Conservation (phyloP, 2,113 vertebrate species). For the Mugil cephalus region DNA sequence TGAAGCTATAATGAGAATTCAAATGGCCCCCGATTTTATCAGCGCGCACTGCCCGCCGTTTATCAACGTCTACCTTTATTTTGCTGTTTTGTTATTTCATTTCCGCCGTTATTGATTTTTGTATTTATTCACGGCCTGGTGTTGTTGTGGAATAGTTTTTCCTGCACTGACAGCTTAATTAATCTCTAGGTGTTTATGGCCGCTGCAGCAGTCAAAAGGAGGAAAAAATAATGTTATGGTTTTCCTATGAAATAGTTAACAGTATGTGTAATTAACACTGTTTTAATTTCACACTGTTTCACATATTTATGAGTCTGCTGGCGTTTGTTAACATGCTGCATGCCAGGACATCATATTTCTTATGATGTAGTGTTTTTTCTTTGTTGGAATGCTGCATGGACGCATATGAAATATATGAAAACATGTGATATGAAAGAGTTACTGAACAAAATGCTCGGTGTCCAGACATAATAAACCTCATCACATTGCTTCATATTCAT, state of each 20-base stretch:
- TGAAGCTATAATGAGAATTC: constrained; percentile 73
- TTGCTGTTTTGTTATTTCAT: constrained; percentile 56
- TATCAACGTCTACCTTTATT: constrained; percentile 48
- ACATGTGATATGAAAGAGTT: neutral
- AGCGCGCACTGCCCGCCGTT: constrained; percentile 7
- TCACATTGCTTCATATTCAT: constrained; percentile 46
- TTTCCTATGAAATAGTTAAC: constrained; percentile 10
- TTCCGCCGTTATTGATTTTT: constrained; percentile 70
- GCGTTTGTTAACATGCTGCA: neutral
- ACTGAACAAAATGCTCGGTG: neutral
- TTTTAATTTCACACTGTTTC: constrained; percentile 23
- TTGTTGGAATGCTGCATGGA: constrained; percentile 6
- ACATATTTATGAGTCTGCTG: constrained; percentile 11
- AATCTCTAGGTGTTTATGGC: constrained; percentile 62
- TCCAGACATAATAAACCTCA: constrained; percentile 28
- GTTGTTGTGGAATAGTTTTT: constrained; percentile 35
- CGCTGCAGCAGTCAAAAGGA: neutral
- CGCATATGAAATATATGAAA: neutral
- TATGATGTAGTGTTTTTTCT: neutral
- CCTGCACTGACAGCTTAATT: constrained; percentile 64
- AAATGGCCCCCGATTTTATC: constrained; percentile 68
- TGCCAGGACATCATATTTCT: neutral
- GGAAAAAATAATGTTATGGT: neutral
- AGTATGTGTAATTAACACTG: constrained; percentile 17
- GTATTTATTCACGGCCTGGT: constrained; percentile 47